Evolutionary conservation across 1,140 invertebrate species (phyloP).

Genomic region (Thalassaphorura encarpata): DNA sequence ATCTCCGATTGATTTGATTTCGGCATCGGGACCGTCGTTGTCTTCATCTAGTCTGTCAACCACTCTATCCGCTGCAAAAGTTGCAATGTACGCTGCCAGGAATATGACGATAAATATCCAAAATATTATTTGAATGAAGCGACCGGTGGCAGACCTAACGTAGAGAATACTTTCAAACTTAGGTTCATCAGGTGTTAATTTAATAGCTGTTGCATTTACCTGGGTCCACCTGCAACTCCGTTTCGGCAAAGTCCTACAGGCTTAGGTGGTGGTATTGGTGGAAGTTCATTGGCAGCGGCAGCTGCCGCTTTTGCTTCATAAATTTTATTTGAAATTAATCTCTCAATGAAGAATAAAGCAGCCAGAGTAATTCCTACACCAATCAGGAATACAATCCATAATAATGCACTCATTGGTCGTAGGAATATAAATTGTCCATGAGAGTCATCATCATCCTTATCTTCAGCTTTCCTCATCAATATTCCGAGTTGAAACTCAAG

Average conservation of each 20-base stretch:
- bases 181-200: not conserved
- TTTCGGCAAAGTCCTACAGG: constrained; percentile 5
- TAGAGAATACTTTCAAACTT: not conserved
- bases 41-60: constrained; percentile 3
- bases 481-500: constrained; percentile 58
- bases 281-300: not conserved
- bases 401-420: constrained; percentile 4
- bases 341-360: constrained; percentile 8
- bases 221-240: constrained; percentile 1
- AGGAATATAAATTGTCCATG: constrained; percentile 2
- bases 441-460: not conserved
- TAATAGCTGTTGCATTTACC: not conserved
- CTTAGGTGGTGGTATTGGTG: not conserved
- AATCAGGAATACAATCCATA: not conserved
- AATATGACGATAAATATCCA: constrained; percentile 98
- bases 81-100: constrained; percentile 95
- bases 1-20: constrained; percentile 1
- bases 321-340: not conserved
- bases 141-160: constrained; percentile 46
- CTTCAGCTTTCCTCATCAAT: constrained; percentile 44
- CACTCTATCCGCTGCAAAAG: constrained; percentile 82
- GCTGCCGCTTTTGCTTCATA: not conserved
- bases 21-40: not conserved
- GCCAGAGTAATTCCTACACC: not conserved
- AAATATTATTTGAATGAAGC: constrained; percentile 93